Base-by-base conservation (phyloP, 2,113 vertebrate genomes). In the Recurvirostra avosetta region DNA sequence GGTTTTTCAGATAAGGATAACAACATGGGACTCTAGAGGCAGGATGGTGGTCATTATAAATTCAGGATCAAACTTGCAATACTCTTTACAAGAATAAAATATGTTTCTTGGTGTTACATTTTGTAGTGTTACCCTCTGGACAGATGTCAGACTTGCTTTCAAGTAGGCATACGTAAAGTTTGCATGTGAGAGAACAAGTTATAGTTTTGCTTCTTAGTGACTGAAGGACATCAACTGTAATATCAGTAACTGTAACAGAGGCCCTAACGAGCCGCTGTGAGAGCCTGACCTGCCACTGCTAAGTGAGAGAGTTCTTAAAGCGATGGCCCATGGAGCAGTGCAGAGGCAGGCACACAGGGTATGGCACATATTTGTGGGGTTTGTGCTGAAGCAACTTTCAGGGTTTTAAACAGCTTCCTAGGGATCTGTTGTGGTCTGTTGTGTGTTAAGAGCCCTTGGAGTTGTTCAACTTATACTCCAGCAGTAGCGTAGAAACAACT, bases 341-440 rank as follows among this genome's bases (percentile, higher is more conserved):
- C 32, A 11, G 49, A 21, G n/a, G 32, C 52, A 50, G 5, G 26
- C 26, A 18, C n/a, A 11, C 12, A 1, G 1, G 19, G 11, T 16
- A 23, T 6, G 34, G n/a, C 20, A 18, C 3, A 1, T 45, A 26
- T 30, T 30, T n/a, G 38, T 4, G n/a, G 9, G 2, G 5, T 47
- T 81, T 41, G 38, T 27, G 34, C 50, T 34, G 50, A 71, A 59
- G 52, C 50, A 66, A 47, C 50, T 63, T 74, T 9, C 6, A 53
- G 34, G 61, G 36, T 77, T 56, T 66, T 73, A 23, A 55, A 43
- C 67, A 73, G 52, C 36, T 79, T 61, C 36, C 18, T 13, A 74
- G 40, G 26, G 27, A 38, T 36, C 45, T 50, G 26, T 21, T 8
- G 12, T 36, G 19, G 15, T 67, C 40, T 47, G 13, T 12, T 32